Base-by-base conservation (phyloP, 2,113 vertebrate species). In the Cyanoramphus novaezelandiae region DNA sequence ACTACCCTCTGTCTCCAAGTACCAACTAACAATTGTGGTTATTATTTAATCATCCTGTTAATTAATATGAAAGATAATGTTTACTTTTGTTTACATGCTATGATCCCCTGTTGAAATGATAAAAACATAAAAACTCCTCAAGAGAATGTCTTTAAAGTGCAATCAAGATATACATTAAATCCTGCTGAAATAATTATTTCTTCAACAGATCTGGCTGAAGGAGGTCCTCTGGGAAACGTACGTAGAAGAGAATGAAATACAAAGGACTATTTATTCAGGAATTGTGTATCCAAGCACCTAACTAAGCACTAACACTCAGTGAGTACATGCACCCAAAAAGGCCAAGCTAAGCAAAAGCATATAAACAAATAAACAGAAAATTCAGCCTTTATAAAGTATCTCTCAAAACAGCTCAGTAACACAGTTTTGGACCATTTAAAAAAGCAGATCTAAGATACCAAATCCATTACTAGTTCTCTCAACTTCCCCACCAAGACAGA, bases 161-260 rank as follows among this genome's bases (percentile, higher is more conserved):
- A 98, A 98, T 98, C 98, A 99, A 98, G 91, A 97, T 98, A 98
- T 98, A 98, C 97, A 97, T 97, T 97, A 98, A 97, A 97, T 96
- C 96, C 97, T 98, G 98, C 99, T 98, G 97, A 98, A 99, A 98
- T 98, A 98, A 99, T 99, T 98, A 98, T 98, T 98, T 97, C 97
- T 98, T 98, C 97, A 98, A 94, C 59, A 95, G 78, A 92, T 87
- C 82, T 91, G 86, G 87, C 88, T 82, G 83, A 88, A 97, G 86
- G 83, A 96, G 89, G 63, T 92, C 97, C 96, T 95, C 71, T 91
- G 96, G 92, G 96, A 95, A 94, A 95, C 75, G 57, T 88, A 83
- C 5, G 85, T 82, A 75, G 87, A 94, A 96, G 88, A 91, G 72
- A 94, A 94, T 82, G 86, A 93, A 78, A 92, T 90, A 93, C 85